Evolutionary conservation across 2,888 invertebrate species (phyloP).

Genomic region (Homarus gammarus): DNA sequence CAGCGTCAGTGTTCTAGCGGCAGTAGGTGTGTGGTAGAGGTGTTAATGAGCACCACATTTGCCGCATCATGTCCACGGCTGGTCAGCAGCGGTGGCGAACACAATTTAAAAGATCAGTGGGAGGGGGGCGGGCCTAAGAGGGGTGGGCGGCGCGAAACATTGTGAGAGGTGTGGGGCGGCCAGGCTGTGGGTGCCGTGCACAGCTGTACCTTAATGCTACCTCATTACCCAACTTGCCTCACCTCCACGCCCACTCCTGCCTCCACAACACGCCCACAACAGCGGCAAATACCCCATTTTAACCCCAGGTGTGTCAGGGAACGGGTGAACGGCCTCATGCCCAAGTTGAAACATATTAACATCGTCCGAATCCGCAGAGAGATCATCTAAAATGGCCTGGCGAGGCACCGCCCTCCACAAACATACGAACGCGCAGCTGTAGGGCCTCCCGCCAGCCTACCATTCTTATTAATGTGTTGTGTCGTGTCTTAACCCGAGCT

Average conservation of each 20-base stretch:
- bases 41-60: no score
- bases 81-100: no score
- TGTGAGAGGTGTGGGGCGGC: no score
- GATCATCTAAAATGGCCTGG: not conserved
- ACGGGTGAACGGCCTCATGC: not conserved
- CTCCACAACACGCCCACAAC: not conserved
- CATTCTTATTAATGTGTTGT: not conserved
- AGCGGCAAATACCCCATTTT: not conserved
- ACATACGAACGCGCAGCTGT: not conserved
- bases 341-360: constrained; percentile 10
- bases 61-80: no score
- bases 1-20: not conserved
- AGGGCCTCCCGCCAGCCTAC: not conserved
- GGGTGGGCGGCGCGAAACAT: no score
- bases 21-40: no score
- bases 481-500: no score
- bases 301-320: not conserved
- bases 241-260: not conserved
- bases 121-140: no score
- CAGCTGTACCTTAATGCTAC: no score
- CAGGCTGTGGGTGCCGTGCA: no score
- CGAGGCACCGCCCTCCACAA: not conserved
- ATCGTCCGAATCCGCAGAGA: not conserved
- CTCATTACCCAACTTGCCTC: no score
- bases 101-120: no score